Percentiles rank a stretch among this genome's conserved stretches.
phyloP scores from a whole-genome alignment of 2,113 vertebrate genomes.

The Leucopternis melanops region DNA sequence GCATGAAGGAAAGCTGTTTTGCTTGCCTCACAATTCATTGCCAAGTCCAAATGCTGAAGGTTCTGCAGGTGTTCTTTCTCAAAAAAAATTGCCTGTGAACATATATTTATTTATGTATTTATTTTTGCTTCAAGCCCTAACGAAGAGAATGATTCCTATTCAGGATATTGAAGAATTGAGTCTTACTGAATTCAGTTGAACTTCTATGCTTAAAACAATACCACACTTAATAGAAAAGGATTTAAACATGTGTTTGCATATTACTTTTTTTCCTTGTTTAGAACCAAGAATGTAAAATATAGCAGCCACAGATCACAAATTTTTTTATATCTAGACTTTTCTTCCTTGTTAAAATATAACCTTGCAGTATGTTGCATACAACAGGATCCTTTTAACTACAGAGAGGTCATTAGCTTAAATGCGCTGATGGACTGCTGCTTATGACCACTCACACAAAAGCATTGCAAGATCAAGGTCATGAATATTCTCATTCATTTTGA shows the following conservation, averaged over 20 bases:
- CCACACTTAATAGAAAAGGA: background rate
- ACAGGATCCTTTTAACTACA: background rate
- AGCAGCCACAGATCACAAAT: background rate
- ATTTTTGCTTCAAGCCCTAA: background rate
- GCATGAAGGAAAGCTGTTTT: slow-evolving; percentile 51
- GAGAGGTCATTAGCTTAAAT: background rate
- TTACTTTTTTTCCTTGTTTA: background rate
- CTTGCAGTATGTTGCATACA: background rate
- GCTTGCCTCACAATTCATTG: slow-evolving; percentile 38
- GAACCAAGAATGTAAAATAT: background rate
- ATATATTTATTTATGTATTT: background rate
- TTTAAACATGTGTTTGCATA: background rate
- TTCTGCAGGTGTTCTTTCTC: background rate
- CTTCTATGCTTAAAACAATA: background rate
- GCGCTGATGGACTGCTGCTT: background rate
- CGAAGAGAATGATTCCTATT: background rate
- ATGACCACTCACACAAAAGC: background rate
- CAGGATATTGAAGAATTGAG: background rate
- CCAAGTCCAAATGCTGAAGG: slow-evolving; percentile 51
- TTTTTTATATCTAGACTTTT: background rate
- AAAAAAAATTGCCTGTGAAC: slow-evolving; percentile 35
- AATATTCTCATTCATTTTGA: background rate
- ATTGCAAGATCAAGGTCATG: background rate
- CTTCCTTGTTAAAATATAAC: background rate
- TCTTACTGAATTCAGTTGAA: background rate